Percentiles rank a stretch among this genome's conserved stretches.
phyloP scores from a whole-genome alignment of 2,113 vertebrate genomes.

The Eubucco bourcierii region DNA sequence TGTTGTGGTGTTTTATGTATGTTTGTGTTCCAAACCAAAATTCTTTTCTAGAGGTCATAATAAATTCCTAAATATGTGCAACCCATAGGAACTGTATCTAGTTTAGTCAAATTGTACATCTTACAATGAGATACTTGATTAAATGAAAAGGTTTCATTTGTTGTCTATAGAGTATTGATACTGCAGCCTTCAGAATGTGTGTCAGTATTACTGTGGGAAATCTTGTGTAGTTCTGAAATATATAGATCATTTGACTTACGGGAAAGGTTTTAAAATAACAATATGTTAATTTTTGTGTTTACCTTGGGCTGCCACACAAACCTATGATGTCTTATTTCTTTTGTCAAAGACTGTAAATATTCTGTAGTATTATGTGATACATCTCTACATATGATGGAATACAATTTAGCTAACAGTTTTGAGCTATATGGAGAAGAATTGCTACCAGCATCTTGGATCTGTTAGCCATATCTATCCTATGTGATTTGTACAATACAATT shows the following conservation, averaged over 20 bases:
- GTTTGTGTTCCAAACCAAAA: neutral
- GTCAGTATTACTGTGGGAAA: neutral
- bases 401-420: constrained; percentile 46
- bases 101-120: neutral
- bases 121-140: neutral
- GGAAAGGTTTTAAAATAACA: neutral
- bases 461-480: constrained; percentile 27
- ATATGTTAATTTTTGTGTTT: neutral
- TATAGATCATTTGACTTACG: neutral
- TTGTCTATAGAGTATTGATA: constrained; percentile 9
- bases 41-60: constrained; percentile 20
- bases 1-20: neutral
- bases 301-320: constrained; percentile 16
- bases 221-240: neutral
- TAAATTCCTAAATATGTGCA: neutral
- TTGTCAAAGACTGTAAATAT: neutral
- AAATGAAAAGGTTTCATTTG: constrained; percentile 5
- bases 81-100: constrained; percentile 7
- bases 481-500: neutral
- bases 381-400: constrained; percentile 9
- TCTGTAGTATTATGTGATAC: neutral
- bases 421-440: constrained; percentile 62
- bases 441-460: constrained; percentile 29
- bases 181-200: constrained; percentile 16
- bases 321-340: constrained; percentile 1